These are phyloP conservation scores for Acanthaster planci DNA, from an alignment of 35 echinoderm and acorn worm species.

Conservation along the genomic window DNA sequence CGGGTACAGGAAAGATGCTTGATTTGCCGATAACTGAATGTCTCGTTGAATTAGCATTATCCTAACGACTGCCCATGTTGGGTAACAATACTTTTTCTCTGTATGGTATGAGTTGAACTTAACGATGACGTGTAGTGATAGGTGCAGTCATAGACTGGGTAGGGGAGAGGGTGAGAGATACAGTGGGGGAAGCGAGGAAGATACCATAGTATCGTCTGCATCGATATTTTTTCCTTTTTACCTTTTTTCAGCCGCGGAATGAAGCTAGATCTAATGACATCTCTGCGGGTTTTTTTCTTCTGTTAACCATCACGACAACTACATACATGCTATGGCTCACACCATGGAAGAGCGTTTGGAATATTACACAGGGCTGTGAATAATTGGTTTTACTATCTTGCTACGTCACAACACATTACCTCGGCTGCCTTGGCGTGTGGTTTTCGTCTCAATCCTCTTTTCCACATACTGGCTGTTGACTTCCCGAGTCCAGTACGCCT, in stretches of 20 bases:
- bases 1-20: neutral
- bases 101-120: conserved; percentile 5
- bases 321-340: neutral
- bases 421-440: conserved; percentile 21
- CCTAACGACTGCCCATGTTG: neutral
- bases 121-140: conserved; percentile 13
- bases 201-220: too few species aligned
- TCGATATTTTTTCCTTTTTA: neutral
- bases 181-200: conserved; percentile 19
- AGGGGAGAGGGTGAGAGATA: neutral
- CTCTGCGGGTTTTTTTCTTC: too few species aligned
- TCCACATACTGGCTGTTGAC: conserved; percentile 55
- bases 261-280: neutral
- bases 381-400: neutral
- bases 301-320: neutral
- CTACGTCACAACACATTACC: conserved; percentile 46
- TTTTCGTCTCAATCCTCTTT: conserved; percentile 53
- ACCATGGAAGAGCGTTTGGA: neutral
- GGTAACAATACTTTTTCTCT: conserved; percentile 5
- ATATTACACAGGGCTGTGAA: neutral
- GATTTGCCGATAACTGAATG: neutral
- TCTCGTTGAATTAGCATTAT: neutral
- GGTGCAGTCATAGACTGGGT: conserved; percentile 3
- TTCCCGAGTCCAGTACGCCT: neutral
- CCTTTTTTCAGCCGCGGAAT: neutral